A percentile compares a stretch with the other conserved stretches of the same genome.
phyloP scores from a whole-genome alignment of 2,113 vertebrate species.

The Rousettus leschenaultii region DNA sequence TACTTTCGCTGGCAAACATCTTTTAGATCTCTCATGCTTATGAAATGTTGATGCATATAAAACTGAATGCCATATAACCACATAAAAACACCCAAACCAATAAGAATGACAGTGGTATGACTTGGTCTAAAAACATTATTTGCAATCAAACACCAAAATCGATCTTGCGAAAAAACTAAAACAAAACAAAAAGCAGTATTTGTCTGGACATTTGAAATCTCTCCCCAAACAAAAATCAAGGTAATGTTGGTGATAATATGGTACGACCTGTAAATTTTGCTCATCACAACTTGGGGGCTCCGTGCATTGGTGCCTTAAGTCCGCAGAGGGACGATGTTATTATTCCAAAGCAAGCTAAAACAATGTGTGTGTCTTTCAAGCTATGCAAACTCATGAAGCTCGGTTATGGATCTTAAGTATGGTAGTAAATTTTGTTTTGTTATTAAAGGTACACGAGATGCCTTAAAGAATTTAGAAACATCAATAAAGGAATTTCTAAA shows the following conservation, averaged over 20 bases:
- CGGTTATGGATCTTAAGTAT: background rate
- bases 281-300: background rate
- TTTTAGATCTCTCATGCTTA: background rate
- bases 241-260: too few relatives aligned
- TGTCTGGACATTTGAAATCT: background rate
- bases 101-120: background rate
- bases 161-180: background rate
- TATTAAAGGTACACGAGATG: background rate
- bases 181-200: background rate
- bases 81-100: background rate
- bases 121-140: background rate
- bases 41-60: background rate
- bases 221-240: background rate
- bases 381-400: background rate
- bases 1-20: background rate
- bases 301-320: background rate
- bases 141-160: background rate
- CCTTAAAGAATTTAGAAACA: background rate
- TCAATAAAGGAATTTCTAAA: background rate
- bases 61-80: background rate
- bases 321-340: accelerated
- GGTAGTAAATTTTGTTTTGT: background rate
- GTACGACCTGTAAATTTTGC: accelerated
- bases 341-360: background rate
- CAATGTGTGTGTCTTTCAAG: background rate